Evolutionary conservation across 2,113 vertebrate species (phyloP).

Genomic region (Chrysemys picta): DNA sequence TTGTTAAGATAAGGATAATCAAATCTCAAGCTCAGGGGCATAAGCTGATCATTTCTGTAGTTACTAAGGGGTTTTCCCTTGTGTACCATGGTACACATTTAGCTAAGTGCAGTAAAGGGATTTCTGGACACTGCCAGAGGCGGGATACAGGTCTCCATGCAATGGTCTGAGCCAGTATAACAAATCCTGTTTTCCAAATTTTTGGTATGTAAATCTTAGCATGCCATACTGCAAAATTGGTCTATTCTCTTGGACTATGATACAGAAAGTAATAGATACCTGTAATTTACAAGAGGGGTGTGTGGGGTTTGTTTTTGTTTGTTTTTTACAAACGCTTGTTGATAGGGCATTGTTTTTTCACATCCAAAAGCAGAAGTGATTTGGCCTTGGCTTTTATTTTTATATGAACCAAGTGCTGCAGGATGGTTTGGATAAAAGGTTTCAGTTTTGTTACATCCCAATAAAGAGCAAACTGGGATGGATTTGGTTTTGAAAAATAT

Average conservation of each 20-base stretch:
- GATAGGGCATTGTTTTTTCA: neutral
- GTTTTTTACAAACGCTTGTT: neutral
- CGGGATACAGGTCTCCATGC: fast-evolving
- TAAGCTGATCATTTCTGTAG: neutral
- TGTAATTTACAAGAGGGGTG: neutral
- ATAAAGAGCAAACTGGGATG: neutral
- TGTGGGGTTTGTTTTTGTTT: neutral
- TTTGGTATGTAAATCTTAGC: neutral
- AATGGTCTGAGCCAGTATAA: neutral
- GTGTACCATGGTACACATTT: fast-evolving
- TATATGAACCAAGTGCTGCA: neutral
- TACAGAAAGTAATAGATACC: fast-evolving
- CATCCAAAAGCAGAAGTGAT: neutral
- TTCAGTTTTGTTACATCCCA: neutral
- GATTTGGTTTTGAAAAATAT: neutral
- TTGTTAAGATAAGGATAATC: neutral
- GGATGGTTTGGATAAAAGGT: fast-evolving
- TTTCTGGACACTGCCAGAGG: neutral
- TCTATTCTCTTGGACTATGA: fast-evolving
- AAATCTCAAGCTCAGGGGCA: neutral
- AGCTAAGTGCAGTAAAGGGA: fast-evolving
- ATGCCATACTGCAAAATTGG: neutral
- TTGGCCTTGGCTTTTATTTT: neutral
- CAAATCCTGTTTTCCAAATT: neutral
- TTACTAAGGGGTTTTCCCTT: neutral